Evolutionary conservation across 2,113 vertebrate genomes (phyloP).

Genomic region (Romanogobio albipinnatus): DNA sequence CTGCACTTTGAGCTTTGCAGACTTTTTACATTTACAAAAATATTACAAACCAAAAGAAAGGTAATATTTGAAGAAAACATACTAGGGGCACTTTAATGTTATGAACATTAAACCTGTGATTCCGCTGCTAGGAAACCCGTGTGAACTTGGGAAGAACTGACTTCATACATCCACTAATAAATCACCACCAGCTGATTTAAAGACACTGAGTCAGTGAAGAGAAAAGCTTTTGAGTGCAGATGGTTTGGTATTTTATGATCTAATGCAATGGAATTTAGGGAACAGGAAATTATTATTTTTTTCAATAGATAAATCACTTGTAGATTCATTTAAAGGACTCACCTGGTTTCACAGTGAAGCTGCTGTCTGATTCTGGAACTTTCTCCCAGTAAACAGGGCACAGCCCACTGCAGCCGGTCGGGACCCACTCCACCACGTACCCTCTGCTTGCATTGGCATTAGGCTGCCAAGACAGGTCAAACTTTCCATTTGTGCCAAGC

Average conservation of each 20-base stretch:
- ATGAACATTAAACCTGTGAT: no score
- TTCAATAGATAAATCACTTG: neutral
- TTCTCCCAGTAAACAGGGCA: slow-evolving; percentile 72
- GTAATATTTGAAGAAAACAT: no score
- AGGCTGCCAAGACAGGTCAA: slow-evolving; percentile 69
- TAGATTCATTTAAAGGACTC: neutral
- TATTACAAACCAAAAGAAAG: no score
- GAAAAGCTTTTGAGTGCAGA: neutral
- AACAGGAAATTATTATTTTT: neutral
- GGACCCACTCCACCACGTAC: slow-evolving; percentile 73
- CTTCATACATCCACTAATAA: neutral
- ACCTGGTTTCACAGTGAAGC: slow-evolving; percentile 70
- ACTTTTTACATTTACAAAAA: no score
- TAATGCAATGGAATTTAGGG: neutral
- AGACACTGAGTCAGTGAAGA: neutral
- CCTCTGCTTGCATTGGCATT: slow-evolving; percentile 60
- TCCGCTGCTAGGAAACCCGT: no score
- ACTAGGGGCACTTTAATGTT: no score
- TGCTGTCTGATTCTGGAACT: slow-evolving; percentile 61
- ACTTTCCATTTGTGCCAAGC: slow-evolving; percentile 47
- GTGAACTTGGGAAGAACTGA: neutral
- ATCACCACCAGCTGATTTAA: neutral
- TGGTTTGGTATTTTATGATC: neutral
- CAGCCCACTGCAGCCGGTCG: slow-evolving; percentile 57
- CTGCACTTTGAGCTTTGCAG: no score